phyloP scores from a whole-genome alignment of 1,140 invertebrate species.

The Harlomillsia oculata region DNA sequence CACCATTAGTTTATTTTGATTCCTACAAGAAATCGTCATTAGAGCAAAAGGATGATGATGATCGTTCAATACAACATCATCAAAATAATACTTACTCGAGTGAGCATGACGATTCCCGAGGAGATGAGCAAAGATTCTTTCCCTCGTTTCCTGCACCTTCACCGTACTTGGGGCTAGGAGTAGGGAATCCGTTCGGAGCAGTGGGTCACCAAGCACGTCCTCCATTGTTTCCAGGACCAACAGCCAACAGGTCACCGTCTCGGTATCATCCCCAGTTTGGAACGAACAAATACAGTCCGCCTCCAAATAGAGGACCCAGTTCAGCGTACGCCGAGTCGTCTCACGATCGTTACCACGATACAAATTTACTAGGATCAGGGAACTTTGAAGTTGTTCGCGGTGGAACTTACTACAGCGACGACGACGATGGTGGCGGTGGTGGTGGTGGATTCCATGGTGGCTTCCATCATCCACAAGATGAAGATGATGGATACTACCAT shows the following conservation, averaged over 20 bases:
- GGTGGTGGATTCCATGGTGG: neutral
- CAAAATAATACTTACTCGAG: neutral
- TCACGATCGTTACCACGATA: conserved; percentile 30
- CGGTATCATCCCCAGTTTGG: conserved; percentile 28
- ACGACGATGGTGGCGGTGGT: conserved; percentile 41
- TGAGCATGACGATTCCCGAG: conserved; percentile 7
- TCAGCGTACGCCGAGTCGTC: conserved; percentile 19
- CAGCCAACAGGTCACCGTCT: conserved; percentile 28
- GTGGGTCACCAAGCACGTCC: conserved; percentile 23
- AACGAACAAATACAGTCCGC: conserved; percentile 8
- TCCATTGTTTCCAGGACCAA: conserved; percentile 33
- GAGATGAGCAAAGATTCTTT: conserved; percentile 35
- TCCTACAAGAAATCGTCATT: too few relatives aligned
- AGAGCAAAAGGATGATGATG: conserved; percentile 15
- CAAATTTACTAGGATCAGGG: conserved; percentile 61
- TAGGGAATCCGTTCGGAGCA: conserved; percentile 5
- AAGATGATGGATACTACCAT: conserved; percentile 34
- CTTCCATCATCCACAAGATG: conserved; percentile 16
- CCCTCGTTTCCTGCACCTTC: conserved; percentile 33
- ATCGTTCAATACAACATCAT: neutral
- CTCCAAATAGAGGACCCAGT: conserved; percentile 22
- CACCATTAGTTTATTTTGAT: conserved; percentile 24
- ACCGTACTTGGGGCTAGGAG: conserved; percentile 26
- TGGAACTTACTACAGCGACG: conserved; percentile 70
- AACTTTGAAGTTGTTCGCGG: conserved; percentile 79